A percentile compares a stretch with the other conserved stretches of the same genome.
phyloP scores from a whole-genome alignment of 2,888 invertebrate species.

The Osmoderma eremita region DNA sequence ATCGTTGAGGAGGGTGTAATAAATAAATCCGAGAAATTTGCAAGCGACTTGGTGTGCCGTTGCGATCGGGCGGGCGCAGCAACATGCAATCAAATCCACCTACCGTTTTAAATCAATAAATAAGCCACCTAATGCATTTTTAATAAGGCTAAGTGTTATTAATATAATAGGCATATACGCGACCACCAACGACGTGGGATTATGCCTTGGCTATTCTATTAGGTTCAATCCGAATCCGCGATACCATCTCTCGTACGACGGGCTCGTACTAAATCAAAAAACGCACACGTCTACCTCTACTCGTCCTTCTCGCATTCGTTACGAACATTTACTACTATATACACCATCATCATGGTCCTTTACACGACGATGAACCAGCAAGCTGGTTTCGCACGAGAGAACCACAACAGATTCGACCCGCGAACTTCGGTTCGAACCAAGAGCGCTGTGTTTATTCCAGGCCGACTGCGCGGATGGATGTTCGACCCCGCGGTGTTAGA shows the following conservation, averaged over 20 bases:
- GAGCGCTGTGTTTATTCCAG: constrained; percentile 31
- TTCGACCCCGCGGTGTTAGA: constrained; percentile 33
- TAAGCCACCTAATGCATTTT: constrained; percentile 62
- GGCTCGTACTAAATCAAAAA: constrained; percentile 50
- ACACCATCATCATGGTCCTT: constrained; percentile 17
- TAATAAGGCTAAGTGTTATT: constrained; percentile 63
- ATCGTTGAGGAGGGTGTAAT: constrained; percentile 34
- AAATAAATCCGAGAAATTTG: constrained; percentile 43
- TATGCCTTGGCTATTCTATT: constrained; percentile 55
- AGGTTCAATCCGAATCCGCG: constrained; percentile 59
- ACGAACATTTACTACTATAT: constrained; percentile 2
- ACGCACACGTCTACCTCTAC: constrained; percentile 40
- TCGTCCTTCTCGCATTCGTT: constrained; percentile 29
- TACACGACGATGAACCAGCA: neutral
- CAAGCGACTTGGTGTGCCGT: constrained; percentile 35
- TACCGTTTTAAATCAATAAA: constrained; percentile 62
- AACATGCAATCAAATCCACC: constrained; percentile 54
- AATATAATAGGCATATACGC: constrained; percentile 61
- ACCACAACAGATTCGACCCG: constrained; percentile 16
- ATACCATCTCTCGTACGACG: constrained; percentile 56
- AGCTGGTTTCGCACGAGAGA: constrained; percentile 23
- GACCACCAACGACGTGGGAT: constrained; percentile 61
- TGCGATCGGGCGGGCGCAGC: constrained; percentile 34
- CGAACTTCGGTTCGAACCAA: constrained; percentile 9
- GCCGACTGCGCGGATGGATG: constrained; percentile 7